Percentiles rank a stretch among this genome's conserved stretches.
phyloP scores from a whole-genome alignment of 2,888 invertebrate genomes.

The Lasius fuliginosus region DNA sequence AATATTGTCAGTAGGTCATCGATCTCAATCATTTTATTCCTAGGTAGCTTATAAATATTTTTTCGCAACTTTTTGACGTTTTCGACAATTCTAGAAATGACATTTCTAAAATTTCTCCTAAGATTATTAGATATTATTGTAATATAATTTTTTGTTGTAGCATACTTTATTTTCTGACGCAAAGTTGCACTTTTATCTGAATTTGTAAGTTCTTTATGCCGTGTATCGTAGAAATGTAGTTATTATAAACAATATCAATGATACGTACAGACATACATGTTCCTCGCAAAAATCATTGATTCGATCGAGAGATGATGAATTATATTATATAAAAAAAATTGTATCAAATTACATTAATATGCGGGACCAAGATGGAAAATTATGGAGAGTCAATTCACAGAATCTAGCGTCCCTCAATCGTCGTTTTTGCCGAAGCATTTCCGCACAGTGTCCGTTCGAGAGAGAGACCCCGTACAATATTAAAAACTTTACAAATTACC shows the following conservation, averaged over 20 bases:
- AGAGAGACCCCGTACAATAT: conserved; percentile 59
- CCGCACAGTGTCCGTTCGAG: neutral
- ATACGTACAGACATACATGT: too few relatives aligned
- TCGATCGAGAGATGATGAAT: neutral
- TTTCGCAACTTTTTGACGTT: neutral
- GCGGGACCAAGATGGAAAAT: neutral
- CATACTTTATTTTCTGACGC: neutral
- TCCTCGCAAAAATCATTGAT: neutral
- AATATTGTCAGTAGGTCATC: neutral
- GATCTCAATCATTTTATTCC: neutral
- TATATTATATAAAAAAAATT: neutral
- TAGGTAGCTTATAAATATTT: neutral
- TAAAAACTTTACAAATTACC: conserved; percentile 74
- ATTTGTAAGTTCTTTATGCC: neutral
- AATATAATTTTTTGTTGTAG: neutral
- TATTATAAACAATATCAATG: neutral
- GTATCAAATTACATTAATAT: neutral
- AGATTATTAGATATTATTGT: neutral
- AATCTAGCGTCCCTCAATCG: neutral
- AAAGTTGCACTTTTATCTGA: neutral
- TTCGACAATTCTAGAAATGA: neutral
- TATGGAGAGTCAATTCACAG: conserved; percentile 1
- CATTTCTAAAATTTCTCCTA: neutral
- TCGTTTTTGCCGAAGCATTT: conserved; percentile 17
- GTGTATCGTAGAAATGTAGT: neutral